Conservation (phyloP, 2,113 vertebrate genomes). For the Pelodiscus sinensis region DNA sequence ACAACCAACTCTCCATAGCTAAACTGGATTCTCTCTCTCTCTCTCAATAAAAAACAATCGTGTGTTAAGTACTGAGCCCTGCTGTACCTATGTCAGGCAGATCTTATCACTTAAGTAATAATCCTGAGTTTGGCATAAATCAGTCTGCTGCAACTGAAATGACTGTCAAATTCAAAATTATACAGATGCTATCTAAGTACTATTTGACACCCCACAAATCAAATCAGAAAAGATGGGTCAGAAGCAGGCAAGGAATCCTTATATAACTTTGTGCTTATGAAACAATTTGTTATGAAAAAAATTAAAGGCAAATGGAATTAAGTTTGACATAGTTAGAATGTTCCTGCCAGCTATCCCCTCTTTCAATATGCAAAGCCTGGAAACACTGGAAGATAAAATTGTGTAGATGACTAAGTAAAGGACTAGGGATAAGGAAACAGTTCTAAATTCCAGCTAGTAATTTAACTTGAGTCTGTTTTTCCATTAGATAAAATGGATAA, state of each 20-base stretch:
- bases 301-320: not conserved
- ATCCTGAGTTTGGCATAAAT: not conserved
- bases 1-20: not conserved
- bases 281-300: not conserved
- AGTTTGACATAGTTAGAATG: no score
- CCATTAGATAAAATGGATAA: not conserved
- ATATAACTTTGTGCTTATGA: not conserved
- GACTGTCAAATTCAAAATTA: not conserved
- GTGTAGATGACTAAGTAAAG: not conserved
- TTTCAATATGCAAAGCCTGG: no score
- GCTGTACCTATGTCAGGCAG: not conserved
- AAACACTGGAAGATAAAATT: not conserved
- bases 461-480: not conserved
- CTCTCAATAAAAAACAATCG: not conserved
- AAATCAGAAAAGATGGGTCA: not conserved
- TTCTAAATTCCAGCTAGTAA: not conserved
- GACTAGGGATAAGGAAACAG: not conserved
- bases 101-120: not conserved
- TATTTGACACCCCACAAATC: not conserved
- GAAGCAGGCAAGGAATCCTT: not conserved
- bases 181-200: not conserved
- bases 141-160: not conserved
- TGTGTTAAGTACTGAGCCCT: not conserved
- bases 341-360: no score
- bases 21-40: not conserved